Conservation (phyloP, 2,888 invertebrate genomes). For the Hybos culiciformis region DNA sequence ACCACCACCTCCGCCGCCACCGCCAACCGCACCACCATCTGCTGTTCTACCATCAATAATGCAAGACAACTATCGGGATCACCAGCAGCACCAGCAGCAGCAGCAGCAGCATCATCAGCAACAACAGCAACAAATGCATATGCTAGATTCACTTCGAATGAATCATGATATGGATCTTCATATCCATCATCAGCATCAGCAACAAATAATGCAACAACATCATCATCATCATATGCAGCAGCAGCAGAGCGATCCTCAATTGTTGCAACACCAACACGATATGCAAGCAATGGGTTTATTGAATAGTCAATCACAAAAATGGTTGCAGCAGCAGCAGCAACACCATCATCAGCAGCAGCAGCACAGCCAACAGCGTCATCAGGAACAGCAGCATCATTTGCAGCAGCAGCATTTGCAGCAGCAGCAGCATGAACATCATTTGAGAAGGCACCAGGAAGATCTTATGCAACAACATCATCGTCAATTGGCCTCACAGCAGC, state of each 20-base stretch:
- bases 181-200: background rate
- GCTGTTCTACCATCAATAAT: constrained; percentile 3
- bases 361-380: constrained; percentile 12
- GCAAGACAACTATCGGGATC: background rate
- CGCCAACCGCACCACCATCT: background rate
- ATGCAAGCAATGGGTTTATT: background rate
- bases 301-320: background rate
- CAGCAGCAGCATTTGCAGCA: constrained; percentile 6
- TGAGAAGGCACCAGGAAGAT: constrained; percentile 6
- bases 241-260: background rate
- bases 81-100: constrained; percentile 10
- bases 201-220: constrained; percentile 11
- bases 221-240: constrained; percentile 12
- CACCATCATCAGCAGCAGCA: constrained; percentile 14
- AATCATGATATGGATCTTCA: background rate
- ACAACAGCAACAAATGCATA: constrained; percentile 6
- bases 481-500: constrained; percentile 10
- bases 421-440: constrained; percentile 8
- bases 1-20: background rate
- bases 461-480: constrained; percentile 9
- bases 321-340: constrained; percentile 4
- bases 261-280: background rate
- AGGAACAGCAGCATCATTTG: constrained; percentile 10
- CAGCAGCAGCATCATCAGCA: constrained; percentile 9
- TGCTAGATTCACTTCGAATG: background rate